Evolutionary conservation across 1,140 invertebrate species (phyloP).

Genomic region (Camponotus pennsylvanicus): DNA sequence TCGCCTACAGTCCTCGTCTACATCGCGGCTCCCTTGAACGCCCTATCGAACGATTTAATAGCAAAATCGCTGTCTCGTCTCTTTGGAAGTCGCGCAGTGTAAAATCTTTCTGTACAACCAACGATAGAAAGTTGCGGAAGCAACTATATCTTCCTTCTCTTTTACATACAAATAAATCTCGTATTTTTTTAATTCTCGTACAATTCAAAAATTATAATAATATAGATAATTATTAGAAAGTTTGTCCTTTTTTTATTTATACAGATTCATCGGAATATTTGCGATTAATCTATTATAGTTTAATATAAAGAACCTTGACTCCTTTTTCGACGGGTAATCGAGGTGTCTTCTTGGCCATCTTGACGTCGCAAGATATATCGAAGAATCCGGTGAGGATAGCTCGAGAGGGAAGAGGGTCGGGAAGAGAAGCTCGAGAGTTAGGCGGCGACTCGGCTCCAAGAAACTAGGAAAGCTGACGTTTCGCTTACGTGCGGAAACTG

Average conservation of each 20-base stretch:
- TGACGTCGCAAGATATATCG: slow-evolving; percentile 34
- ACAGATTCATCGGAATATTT: not conserved
- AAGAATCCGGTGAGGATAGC: slow-evolving; percentile 12
- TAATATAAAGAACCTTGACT: not conserved
- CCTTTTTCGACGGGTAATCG: not conserved
- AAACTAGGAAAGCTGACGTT: slow-evolving; percentile 82
- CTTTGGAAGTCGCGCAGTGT: not conserved
- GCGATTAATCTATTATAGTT: not conserved
- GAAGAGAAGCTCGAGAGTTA: slow-evolving; percentile 53
- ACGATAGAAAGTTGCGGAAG: not conserved
- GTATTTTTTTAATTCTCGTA: not conserved
- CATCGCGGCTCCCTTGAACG: not conserved
- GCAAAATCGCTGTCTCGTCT: not conserved
- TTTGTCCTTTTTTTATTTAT: too few relatives aligned
- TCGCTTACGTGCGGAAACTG: slow-evolving; percentile 83
- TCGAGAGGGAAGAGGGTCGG: not conserved
- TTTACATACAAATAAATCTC: not conserved
- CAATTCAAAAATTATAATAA: not conserved
- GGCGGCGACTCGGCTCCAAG: slow-evolving; percentile 64
- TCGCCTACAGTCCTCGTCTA: slow-evolving; percentile 70
- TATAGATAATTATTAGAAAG: not conserved
- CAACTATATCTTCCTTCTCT: too few relatives aligned
- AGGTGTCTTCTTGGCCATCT: not conserved
- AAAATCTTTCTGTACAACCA: not conserved
- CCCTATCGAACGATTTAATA: slow-evolving; percentile 42